Base-by-base conservation (phyloP, 2,797 vertebrate species). In the Phoxinus dragarum region DNA sequence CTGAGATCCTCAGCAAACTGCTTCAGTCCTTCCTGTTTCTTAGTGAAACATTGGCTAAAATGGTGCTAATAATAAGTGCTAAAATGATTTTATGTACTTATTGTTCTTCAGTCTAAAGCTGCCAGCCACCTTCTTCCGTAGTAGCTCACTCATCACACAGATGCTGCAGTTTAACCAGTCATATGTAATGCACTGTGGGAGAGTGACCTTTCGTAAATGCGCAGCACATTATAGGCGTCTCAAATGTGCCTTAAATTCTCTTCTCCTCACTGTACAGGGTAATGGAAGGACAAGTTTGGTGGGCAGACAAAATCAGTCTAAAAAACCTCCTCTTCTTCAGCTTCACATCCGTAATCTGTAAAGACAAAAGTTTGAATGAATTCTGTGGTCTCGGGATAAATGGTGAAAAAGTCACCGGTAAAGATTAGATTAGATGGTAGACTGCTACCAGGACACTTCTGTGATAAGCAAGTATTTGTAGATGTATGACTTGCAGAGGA, bases 261-360 rank as follows among this genome's bases (percentile, higher is more conserved):
- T 54, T 73, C 61, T 38, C 36, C 21, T 74, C 27, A 31, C 61
- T 68, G 16, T 47, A 69, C 5, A 17, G 52, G 44, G 56, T n/a
- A 56, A 81, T n/a, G 21, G 27, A 49, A 69, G 42, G 64, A 52
- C 64, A 40, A 21, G 31, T 42, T 52, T 78, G 16, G n/a, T 12
- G 54, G 36, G 19, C 27, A 84, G 78, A 84, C 36, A 49, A 78
- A 54, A 34, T n/a, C 14, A 42, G 23, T 56, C 84, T 90, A 90
- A 84, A 89, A 89, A 9, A 85, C 86, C 66, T 89, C 90, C 49
- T 90, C 90, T 78, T 90, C 90, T 86, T 90, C 90, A 40, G 44
- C 90, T 80, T 90, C 88, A 83, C 90, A 88, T 59, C 90, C 88
- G 76, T 90, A 90, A 40, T 90, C 90, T 90, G 86, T 52, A 73